These are phyloP conservation scores for Acrossocheilus wenchowensis DNA, from an alignment of 2,797 vertebrate genomes.

Conservation along the genomic window DNA sequence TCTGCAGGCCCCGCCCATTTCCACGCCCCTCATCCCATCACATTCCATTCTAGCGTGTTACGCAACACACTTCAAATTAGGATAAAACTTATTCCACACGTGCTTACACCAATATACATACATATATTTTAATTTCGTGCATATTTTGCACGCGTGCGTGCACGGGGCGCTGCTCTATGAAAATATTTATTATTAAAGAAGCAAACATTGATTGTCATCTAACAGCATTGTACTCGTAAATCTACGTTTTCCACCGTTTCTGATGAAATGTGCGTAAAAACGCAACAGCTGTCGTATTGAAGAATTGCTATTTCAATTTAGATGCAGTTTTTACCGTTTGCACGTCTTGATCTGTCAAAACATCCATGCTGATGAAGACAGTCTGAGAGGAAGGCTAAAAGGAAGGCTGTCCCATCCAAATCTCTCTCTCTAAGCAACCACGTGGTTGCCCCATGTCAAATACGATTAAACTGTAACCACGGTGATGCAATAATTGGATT, in stretches of 20 bases:
- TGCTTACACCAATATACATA: neutral
- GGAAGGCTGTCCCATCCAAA: conserved; percentile 39
- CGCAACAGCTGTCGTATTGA: neutral
- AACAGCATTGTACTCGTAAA: neutral
- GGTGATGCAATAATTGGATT: conserved; percentile 65
- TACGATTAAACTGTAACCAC: conserved; percentile 55
- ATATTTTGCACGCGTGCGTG: neutral
- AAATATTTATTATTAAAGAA: neutral
- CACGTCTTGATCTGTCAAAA: conserved; percentile 72
- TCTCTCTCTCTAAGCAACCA: conserved; percentile 44
- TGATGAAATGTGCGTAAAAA: neutral
- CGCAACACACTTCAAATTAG: neutral
- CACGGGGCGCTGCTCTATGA: neutral
- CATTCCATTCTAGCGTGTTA: neutral
- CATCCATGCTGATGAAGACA: conserved; percentile 67
- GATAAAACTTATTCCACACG: neutral
- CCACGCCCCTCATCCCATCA: neutral
- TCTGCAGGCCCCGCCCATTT: neutral
- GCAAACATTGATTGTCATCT: neutral
- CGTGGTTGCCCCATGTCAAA: conserved; percentile 58
- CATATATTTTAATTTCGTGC: neutral
- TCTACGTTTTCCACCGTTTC: neutral
- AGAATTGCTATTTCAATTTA: neutral
- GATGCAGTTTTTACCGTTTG: conserved; percentile 66
- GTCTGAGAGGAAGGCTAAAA: neutral